Base-by-base conservation (phyloP, 2,888 invertebrate genomes). In the Ptilodon capucinus region DNA sequence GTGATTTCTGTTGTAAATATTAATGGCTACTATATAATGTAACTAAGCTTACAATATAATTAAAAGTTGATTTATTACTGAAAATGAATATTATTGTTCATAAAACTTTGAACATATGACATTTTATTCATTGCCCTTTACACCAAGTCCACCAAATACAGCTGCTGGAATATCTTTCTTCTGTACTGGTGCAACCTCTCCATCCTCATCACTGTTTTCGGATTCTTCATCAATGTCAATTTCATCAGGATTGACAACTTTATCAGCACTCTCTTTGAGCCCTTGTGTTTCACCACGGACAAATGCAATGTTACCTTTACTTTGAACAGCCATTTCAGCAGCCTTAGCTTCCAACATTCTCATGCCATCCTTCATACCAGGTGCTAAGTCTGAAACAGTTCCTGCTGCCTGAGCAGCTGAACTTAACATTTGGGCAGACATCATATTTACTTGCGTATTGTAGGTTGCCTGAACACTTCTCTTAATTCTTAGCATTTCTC, bases 381-480 rank as follows among this genome's bases (percentile, higher is more conserved):
- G 94, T 23, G 95, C 94, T 53, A 95, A 91, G 76, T 95, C 95
- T 1, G 95, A 95, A 40, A 94, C 88, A 19, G 95, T 94, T 14
- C 95, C 94, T 30, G 94, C 92, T 44, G 92, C 92, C 64, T 92
- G 92, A 14, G 92, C 92, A 34, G 94, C 93, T 16, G 95, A 96
- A 68, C 95, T 97, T 66, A 98, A 91, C 96, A 99, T 98, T 84
- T 99, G 99, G 0, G 98, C 98, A 11, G 98, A 97, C 98, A 99
- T 99, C 96, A 98, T 99, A 81, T 99, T 99, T n/a, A 94, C 94
- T 92, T 99, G 98, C 0, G 99, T 99, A 81, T 99, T 99, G 82
- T 98, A 99, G 71, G 97, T 97, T 4, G 99, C 99, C 88, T 99
- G 98, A 0, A 99, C 97, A 74, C 98, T 98, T 66, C 99, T 94